phyloP scores from a whole-genome alignment of 2,888 invertebrate genomes.

The Dysmachus trigonus region DNA sequence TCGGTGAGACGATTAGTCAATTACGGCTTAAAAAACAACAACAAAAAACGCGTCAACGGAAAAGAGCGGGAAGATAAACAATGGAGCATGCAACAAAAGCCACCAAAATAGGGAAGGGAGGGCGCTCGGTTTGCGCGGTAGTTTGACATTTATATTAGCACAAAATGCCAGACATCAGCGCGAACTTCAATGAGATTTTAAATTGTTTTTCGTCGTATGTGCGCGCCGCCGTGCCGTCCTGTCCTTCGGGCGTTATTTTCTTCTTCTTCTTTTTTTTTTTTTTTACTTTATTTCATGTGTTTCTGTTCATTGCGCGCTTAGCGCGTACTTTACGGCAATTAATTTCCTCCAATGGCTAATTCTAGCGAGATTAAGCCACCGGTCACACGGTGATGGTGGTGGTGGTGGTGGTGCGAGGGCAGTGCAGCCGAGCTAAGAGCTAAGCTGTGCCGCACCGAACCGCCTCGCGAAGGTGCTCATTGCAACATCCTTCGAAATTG shows the following conservation, averaged over 20 bases:
- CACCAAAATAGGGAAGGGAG: neutral
- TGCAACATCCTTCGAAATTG: constrained; percentile 35
- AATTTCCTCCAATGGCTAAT: constrained; percentile 30
- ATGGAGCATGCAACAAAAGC: constrained; percentile 19
- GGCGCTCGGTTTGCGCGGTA: neutral
- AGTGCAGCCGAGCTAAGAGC: too few species aligned
- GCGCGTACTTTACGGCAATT: constrained; percentile 22
- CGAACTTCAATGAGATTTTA: constrained; percentile 27
- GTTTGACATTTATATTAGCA: constrained; percentile 39
- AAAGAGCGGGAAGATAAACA: constrained; percentile 19
- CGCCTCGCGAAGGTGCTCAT: neutral
- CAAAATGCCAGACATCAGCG: constrained; percentile 21
- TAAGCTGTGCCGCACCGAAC: neutral
- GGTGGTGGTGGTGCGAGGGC: too few species aligned
- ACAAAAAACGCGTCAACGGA: neutral
- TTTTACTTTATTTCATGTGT: neutral
- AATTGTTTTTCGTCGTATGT: constrained; percentile 19
- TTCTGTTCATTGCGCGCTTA: constrained; percentile 3
- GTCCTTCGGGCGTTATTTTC: constrained; percentile 21
- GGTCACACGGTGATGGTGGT: too few species aligned
- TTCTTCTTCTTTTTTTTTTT: neutral
- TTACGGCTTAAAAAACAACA: neutral
- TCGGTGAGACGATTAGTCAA: constrained; percentile 29
- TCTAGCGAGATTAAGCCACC: neutral
- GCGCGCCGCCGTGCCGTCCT: neutral